These are phyloP conservation scores for Apostichopus japonicus DNA, from an alignment of 35 echinoderm and acorn worm genomes.

Conservation along the genomic window DNA sequence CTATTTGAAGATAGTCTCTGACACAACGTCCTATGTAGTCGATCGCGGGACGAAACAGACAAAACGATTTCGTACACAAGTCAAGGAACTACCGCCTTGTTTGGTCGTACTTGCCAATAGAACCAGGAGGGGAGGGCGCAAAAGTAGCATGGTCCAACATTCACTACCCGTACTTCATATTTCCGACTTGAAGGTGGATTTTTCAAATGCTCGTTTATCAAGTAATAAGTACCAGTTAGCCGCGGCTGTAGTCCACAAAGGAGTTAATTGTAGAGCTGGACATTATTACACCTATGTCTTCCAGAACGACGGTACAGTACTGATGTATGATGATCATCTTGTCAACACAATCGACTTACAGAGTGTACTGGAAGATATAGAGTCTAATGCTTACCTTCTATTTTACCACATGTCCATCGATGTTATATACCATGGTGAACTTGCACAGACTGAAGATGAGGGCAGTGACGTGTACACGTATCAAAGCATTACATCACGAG, in stretches of 20 bases:
- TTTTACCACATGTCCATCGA: too few species aligned
- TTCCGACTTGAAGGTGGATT: not conserved
- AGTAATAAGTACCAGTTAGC: not conserved
- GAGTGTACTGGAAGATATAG: too few species aligned
- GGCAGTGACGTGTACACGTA: too few species aligned
- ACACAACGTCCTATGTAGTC: not conserved
- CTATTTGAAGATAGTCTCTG: not conserved
- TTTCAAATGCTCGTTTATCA: not conserved
- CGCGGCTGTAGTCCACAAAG: not conserved
- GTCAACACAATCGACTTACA: too few species aligned
- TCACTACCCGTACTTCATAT: not conserved
- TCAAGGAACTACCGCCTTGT: not conserved
- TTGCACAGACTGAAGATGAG: too few species aligned
- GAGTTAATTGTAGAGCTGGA: too few species aligned
- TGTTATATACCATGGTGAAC: too few species aligned
- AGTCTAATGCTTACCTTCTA: too few species aligned
- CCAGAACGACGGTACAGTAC: too few species aligned
- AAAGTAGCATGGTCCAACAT: not conserved
- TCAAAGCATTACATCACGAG: too few species aligned
- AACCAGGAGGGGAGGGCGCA: not conserved
- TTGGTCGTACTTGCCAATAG: not conserved
- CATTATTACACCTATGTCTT: too few species aligned
- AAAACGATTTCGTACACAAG: not conserved
- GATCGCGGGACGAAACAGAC: not conserved
- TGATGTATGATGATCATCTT: too few species aligned